Evolutionary conservation across 2,113 vertebrate species (phyloP).

Genomic region (Taxidea taxus): DNA sequence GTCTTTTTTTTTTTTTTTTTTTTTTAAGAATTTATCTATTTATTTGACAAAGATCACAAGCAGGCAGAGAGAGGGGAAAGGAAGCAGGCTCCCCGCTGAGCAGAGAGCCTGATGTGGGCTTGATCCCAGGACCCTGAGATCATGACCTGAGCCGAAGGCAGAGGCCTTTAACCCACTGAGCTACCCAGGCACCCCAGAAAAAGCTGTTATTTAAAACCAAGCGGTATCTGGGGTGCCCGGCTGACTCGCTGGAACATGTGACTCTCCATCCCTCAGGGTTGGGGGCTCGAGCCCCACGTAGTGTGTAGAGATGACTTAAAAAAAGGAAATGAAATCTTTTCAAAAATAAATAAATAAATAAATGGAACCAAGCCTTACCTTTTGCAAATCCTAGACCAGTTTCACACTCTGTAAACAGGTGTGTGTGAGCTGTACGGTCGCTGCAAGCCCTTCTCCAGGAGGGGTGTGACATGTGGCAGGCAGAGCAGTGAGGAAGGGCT

Average conservation of each 20-base stretch:
- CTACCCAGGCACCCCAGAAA: too few species aligned
- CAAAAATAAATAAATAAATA: not conserved
- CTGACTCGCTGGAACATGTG: too few species aligned
- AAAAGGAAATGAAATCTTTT: not conserved
- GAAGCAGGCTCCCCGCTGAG: too few species aligned
- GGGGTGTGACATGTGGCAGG: not conserved
- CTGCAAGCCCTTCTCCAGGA: not conserved
- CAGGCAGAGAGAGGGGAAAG: too few species aligned
- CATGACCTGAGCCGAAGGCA: too few species aligned
- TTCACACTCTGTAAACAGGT: slow-evolving; percentile 21
- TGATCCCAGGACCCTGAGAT: too few species aligned
- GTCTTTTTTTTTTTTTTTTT: too few species aligned
- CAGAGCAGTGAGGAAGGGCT: slow-evolving; percentile 55
- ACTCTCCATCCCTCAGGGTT: not conserved
- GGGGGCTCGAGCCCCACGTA: not conserved
- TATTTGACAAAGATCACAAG: too few species aligned
- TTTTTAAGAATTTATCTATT: too few species aligned
- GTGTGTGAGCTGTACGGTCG: slow-evolving; percentile 42
- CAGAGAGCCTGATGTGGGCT: too few species aligned
- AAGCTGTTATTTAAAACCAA: slow-evolving; percentile 52
- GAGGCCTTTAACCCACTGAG: too few species aligned
- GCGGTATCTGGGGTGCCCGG: not conserved
- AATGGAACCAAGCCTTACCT: not conserved
- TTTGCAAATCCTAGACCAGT: not conserved
- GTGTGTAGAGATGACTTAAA: not conserved